phyloP scores from a whole-genome alignment of 2,113 vertebrate genomes.

The Castor canadensis region DNA sequence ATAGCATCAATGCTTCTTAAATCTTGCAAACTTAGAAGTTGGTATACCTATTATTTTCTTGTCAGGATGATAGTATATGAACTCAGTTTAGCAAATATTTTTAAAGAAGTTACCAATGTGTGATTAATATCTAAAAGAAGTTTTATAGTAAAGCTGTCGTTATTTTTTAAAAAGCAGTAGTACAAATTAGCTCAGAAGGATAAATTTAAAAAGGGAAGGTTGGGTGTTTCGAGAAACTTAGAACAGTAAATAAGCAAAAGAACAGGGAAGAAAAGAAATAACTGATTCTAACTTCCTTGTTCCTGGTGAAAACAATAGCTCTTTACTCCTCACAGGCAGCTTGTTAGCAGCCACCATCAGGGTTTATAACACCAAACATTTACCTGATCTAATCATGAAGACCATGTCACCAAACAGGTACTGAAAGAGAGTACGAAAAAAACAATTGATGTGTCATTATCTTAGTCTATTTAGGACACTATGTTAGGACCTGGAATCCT shows the following conservation, averaged over 20 bases:
- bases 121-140: slow-evolving; percentile 16
- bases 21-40: background rate
- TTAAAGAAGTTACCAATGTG: slow-evolving; percentile 7
- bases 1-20: background rate
- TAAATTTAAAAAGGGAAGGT: slow-evolving; percentile 40
- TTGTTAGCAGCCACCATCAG: background rate
- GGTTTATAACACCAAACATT: slow-evolving; percentile 24
- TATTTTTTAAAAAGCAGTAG: slow-evolving; percentile 38
- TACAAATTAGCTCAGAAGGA: slow-evolving; percentile 23
- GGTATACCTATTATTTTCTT: background rate
- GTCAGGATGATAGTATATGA: slow-evolving; percentile 19
- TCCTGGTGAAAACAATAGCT: slow-evolving; percentile 49
- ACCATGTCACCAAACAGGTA: background rate
- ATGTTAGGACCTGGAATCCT: no score
- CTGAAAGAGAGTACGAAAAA: slow-evolving; percentile 15
- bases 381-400: slow-evolving; percentile 17
- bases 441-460: background rate
- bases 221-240: slow-evolving; percentile 44
- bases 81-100: slow-evolving; percentile 7
- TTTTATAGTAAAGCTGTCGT: slow-evolving; percentile 29
- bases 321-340: slow-evolving; percentile 19
- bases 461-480: background rate
- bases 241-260: slow-evolving; percentile 72
- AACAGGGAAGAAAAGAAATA: slow-evolving; percentile 1
- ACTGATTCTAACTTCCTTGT: slow-evolving; percentile 56